A percentile compares a stretch with the other conserved stretches of the same genome.
Evolutionary conservation across 2,888 invertebrate species (phyloP).

Genomic region (Leucozona laternaria): DNA sequence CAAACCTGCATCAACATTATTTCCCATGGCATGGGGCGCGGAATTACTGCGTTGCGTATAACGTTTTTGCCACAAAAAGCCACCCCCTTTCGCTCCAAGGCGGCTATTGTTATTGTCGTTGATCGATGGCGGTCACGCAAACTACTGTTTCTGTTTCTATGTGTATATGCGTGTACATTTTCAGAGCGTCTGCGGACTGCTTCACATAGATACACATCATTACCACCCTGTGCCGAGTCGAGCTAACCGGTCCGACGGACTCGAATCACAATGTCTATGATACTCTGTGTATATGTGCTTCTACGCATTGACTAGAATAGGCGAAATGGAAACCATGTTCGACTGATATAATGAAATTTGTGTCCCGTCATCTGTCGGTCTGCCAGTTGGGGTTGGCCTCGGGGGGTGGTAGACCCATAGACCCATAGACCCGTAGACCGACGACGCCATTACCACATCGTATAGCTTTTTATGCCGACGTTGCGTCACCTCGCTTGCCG

Average conservation of each 20-base stretch:
- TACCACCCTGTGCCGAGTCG: neutral
- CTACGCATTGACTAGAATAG: conserved; percentile 38
- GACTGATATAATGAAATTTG: conserved; percentile 74
- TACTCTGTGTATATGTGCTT: conserved; percentile 29
- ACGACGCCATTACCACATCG: conserved; percentile 1
- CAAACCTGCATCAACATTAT: conserved; percentile 77
- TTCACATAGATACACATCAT: conserved; percentile 57
- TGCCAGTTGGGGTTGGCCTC: conserved; percentile 27
- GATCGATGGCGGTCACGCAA: conserved; percentile 77
- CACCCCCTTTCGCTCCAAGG: conserved; percentile 33
- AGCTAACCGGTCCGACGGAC: neutral
- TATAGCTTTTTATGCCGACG: neutral
- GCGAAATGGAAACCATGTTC: conserved; percentile 60
- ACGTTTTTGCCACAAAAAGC: conserved; percentile 40
- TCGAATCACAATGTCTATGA: neutral
- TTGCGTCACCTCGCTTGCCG: neutral
- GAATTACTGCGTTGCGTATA: conserved; percentile 70
- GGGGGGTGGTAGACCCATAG: conserved; percentile 69
- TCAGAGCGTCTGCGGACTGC: conserved; percentile 72
- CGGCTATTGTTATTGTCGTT: conserved; percentile 75
- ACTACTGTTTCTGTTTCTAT: conserved; percentile 48
- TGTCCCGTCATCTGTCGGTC: conserved; percentile 64
- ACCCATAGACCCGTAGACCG: conserved; percentile 34
- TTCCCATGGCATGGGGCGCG: conserved; percentile 71
- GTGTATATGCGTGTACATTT: conserved; percentile 22